Conservation (phyloP, 2,797 vertebrate genomes). For the Onychomys torridus region DNA sequence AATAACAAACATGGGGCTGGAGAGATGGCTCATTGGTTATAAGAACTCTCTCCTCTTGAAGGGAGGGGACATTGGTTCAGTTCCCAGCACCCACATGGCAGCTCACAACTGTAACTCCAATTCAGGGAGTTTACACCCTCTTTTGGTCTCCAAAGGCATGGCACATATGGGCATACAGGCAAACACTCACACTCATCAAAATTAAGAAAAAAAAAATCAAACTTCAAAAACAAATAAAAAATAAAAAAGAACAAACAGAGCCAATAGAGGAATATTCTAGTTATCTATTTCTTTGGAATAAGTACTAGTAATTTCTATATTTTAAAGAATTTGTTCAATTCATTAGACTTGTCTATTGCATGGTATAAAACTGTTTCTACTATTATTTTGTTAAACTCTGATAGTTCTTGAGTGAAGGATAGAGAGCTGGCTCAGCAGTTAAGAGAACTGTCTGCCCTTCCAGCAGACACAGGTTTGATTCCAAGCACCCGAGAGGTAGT, state of each 20-base stretch:
- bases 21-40: not conserved
- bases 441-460: not conserved
- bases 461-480: not conserved
- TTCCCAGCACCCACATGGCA: not conserved
- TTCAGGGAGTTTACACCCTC: not conserved
- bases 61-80: not conserved
- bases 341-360: not conserved
- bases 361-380: slow-evolving; percentile 12
- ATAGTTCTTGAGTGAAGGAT: not conserved
- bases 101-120: not conserved
- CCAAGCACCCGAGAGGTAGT: not conserved
- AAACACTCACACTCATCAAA: not conserved
- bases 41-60: not conserved
- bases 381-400: slow-evolving; percentile 24
- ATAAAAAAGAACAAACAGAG: not conserved
- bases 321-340: slow-evolving; percentile 48
- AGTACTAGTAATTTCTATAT: slow-evolving; percentile 17
- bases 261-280: not conserved
- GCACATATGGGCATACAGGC: not conserved
- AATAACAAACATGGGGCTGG: not conserved
- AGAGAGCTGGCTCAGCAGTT: not conserved
- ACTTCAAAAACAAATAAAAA: not conserved
- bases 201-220: not conserved
- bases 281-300: slow-evolving; percentile 32
- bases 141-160: not conserved